Base-by-base conservation (phyloP, 2,888 invertebrate genomes). In the Sphaerophoria rueppellii region DNA sequence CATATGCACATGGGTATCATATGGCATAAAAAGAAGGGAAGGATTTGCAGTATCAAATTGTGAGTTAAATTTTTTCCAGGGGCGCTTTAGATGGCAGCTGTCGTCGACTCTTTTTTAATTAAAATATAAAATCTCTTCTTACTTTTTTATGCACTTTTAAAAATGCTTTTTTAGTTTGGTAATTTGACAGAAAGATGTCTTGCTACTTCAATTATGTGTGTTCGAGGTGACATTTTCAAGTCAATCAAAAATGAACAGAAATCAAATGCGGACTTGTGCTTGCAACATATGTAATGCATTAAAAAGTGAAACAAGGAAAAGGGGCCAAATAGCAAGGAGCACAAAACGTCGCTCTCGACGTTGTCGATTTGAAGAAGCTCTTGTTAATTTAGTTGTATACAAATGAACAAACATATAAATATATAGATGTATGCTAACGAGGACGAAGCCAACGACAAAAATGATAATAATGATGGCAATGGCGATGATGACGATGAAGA, bases 301-400 rank as follows among this genome's bases (percentile, higher is more conserved):
- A 48, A 52, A 37, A 55, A 40, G 46, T 75, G 57, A 12, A 9
- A 37, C 16, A 46, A 48, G 55, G 65, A 65, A 43, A 50, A 43
- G 58, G 58, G 65, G 34, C 57, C 48, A 65, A 14, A 74, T 12
- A 52, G 69, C 52, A 40, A 70, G 70, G 46, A 65, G 65, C 58
- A 75, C 58, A 61, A 72, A 63, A 65, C 57, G 48, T 63, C 57
- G 63, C 74, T 55, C 67, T 80, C 57, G 80, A 75, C 69, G 70
- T 60, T 67, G 79, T 83, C 79, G 83, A 83, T 83, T 79, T 79
- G 79, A 79, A 79, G 83, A 67, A 79, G 83, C 72, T 83, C 83
- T 78, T 83, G 83, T 83, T 83, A 83, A 83, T 83, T 83, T 83
- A 83, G 83, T 72, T 79, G 72, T 79, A 83, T 57, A 70, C 34